phyloP scores from a whole-genome alignment of 2,797 vertebrate species.

The Mormyrops boulengeri region DNA sequence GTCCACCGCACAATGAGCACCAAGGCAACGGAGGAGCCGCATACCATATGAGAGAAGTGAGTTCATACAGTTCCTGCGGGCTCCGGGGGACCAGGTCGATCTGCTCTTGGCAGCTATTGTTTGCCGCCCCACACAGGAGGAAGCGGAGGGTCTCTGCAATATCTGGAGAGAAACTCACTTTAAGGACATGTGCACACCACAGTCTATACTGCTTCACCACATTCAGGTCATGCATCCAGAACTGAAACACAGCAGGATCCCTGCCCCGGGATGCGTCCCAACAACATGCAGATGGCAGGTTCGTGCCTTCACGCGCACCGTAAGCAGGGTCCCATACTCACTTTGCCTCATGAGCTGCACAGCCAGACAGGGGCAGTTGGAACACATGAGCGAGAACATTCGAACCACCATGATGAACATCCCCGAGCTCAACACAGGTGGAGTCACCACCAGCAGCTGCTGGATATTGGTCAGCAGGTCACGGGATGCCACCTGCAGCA shows the following conservation, averaged over 20 bases:
- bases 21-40: neutral
- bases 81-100: slow-evolving; percentile 96
- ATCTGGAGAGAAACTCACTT: slow-evolving; percentile 63
- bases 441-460: slow-evolving; percentile 94
- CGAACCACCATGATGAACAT: slow-evolving; percentile 99
- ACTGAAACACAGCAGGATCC: neutral
- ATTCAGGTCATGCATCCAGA: neutral
- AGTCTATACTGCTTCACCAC: neutral
- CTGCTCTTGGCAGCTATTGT: slow-evolving; percentile 96
- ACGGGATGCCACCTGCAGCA: slow-evolving; percentile 95
- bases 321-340: slow-evolving; percentile 56
- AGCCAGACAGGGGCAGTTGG: slow-evolving; percentile 92
- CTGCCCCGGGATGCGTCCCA: neutral
- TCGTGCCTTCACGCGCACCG: neutral
- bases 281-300: neutral
- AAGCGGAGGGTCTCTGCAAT: slow-evolving; percentile 98
- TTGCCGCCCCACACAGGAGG: slow-evolving; percentile 92
- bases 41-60: slow-evolving; percentile 98
- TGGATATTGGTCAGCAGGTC: slow-evolving; percentile 97
- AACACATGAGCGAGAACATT: slow-evolving; percentile 99
- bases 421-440: slow-evolving; percentile 94
- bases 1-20: too few relatives aligned
- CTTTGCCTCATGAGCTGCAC: slow-evolving; percentile 99
- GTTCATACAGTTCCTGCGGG: slow-evolving; percentile 96
- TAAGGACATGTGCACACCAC: neutral